phyloP scores from a whole-genome alignment of 2,888 invertebrate species.

The Dolomedes plantarius region DNA sequence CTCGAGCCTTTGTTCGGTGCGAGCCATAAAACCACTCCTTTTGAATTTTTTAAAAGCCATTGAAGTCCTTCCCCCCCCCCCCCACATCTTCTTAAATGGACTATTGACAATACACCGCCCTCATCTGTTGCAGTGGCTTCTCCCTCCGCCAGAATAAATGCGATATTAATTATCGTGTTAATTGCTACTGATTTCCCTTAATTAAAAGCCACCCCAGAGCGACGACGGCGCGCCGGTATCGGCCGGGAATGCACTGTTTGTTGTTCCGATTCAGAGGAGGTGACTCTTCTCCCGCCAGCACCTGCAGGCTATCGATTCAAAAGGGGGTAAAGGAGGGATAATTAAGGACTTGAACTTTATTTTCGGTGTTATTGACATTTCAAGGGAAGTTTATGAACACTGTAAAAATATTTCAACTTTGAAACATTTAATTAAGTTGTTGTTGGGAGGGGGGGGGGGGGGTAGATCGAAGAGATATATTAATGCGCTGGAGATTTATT shows the following conservation, averaged over 20 bases:
- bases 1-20: too few species aligned
- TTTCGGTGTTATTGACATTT: conserved; percentile 61
- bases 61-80: too few species aligned
- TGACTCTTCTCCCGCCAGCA: neutral
- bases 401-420: conserved; percentile 15
- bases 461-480: neutral
- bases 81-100: too few species aligned
- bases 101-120: neutral
- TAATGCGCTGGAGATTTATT: neutral
- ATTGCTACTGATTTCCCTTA: conserved; percentile 48
- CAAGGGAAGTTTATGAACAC: conserved; percentile 11
- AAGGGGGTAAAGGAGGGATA: conserved; percentile 5
- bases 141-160: conserved; percentile 35
- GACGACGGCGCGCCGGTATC: conserved; percentile 12
- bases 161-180: conserved; percentile 43
- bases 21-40: too few species aligned
- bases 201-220: conserved; percentile 30
- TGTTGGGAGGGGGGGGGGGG: neutral
- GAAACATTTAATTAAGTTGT: conserved; percentile 6
- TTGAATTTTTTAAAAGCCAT: too few species aligned
- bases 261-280: neutral
- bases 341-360: conserved; percentile 52
- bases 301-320: conserved; percentile 46
- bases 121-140: neutral
- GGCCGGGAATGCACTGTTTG: neutral